phyloP scores from a whole-genome alignment of 2,113 vertebrate genomes.

The Rhodinocichla rosea region DNA sequence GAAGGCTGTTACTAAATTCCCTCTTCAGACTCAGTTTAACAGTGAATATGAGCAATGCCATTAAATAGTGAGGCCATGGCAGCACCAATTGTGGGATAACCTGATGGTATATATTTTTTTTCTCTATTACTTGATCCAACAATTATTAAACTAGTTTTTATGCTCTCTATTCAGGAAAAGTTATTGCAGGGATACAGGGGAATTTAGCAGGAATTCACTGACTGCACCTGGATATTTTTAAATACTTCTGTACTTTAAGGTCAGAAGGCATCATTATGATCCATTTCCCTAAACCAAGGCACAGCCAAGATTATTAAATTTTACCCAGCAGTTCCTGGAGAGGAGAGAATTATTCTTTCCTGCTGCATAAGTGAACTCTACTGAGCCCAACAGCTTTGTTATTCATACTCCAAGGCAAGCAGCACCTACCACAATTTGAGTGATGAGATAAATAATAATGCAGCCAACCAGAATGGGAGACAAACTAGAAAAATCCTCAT shows the following conservation, averaged over 20 bases:
- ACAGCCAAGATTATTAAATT: not conserved
- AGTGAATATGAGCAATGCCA: not conserved
- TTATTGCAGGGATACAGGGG: not conserved
- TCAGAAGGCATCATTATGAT: not conserved
- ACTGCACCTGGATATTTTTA: not conserved
- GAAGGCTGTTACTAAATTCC: not conserved
- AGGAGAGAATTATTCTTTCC: slow-evolving; percentile 24
- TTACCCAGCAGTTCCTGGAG: not conserved
- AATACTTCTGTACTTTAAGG: not conserved
- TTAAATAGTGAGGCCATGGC: not conserved
- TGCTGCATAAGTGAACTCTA: slow-evolving; percentile 46
- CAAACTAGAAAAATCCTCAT: slow-evolving; percentile 44
- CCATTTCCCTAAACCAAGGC: not conserved
- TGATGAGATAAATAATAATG: slow-evolving; percentile 68
- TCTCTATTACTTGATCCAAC: not conserved
- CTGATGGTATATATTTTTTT: not conserved
- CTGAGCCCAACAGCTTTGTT: slow-evolving; percentile 34
- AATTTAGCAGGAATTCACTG: not conserved
- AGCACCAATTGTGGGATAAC: not conserved
- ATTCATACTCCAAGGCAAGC: slow-evolving; percentile 44
- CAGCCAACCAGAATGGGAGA: slow-evolving; percentile 48
- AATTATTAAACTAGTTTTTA: not conserved
- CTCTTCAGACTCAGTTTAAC: not conserved
- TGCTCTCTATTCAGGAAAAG: not conserved
- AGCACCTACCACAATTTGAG: slow-evolving; percentile 56